Percentiles rank a stretch among this genome's conserved stretches.
Evolutionary conservation across 1,140 invertebrate species (phyloP).

Genomic region (Atta texana): DNA sequence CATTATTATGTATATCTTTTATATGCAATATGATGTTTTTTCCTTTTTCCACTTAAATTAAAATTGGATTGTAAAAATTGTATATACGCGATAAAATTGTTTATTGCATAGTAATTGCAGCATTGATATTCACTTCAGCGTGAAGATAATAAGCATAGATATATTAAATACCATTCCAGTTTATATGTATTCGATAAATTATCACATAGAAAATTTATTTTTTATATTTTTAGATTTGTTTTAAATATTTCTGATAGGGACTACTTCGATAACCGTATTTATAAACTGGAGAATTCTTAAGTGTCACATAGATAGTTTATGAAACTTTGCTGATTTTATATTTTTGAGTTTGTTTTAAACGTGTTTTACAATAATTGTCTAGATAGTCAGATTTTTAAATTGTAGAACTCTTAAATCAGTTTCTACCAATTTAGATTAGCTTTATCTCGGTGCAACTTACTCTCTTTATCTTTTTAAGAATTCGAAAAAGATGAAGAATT

Average conservation of each 20-base stretch:
- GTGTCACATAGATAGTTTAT: neutral
- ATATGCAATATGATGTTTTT: neutral
- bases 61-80: neutral
- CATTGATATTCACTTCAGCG: constrained; percentile 10
- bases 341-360: constrained; percentile 10
- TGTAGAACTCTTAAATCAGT: neutral
- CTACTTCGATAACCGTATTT: too few relatives aligned
- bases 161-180: constrained; percentile 1
- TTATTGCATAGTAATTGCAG: constrained; percentile 31
- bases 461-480: too few relatives aligned
- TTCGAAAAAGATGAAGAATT: too few relatives aligned
- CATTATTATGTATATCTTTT: neutral
- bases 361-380: constrained; percentile 11
- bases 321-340: neutral
- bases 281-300: too few relatives aligned
- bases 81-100: constrained; percentile 14
- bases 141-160: constrained; percentile 30
- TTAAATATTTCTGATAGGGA: neutral
- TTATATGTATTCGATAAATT: constrained; percentile 18
- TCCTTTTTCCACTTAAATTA: neutral
- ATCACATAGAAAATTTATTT: constrained; percentile 21
- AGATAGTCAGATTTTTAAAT: neutral
- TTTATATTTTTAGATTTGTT: constrained; percentile 26
- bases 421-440: too few relatives aligned
- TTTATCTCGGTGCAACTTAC: too few relatives aligned